phyloP scores from a whole-genome alignment of 2,888 invertebrate genomes.

The Drosophila acutilabella region DNA sequence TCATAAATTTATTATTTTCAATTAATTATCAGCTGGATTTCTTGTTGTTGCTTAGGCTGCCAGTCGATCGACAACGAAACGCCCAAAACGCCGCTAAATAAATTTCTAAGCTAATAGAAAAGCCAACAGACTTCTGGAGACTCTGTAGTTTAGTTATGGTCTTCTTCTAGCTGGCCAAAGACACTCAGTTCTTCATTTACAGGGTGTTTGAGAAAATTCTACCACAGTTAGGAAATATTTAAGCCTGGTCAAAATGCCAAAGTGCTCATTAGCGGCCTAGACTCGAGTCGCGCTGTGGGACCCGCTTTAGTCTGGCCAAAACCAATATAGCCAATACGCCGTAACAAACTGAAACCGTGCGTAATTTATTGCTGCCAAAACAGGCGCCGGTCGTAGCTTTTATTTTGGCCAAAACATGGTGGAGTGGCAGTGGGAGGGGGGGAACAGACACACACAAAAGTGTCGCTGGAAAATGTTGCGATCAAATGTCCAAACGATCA shows the following conservation, averaged over 20 bases:
- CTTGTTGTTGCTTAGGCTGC: conserved; percentile 25
- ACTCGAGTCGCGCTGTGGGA: conserved; percentile 43
- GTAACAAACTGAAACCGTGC: conserved; percentile 48
- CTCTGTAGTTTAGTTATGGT: no score
- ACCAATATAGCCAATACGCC: conserved; percentile 30
- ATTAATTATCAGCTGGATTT: conserved; percentile 66
- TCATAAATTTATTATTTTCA: conserved; percentile 80
- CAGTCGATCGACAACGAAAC: conserved; percentile 60
- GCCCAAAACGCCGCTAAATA: conserved; percentile 76
- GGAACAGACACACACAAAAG: conserved; percentile 60
- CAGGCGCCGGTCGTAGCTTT: conserved; percentile 49
- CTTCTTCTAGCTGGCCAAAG: no score
- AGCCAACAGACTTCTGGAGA: no score
- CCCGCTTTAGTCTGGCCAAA: conserved; percentile 34
- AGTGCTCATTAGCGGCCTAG: conserved; percentile 68
- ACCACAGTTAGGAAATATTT: conserved; percentile 37
- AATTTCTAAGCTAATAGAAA: conserved; percentile 45
- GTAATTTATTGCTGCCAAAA: conserved; percentile 76
- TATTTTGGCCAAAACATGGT: conserved; percentile 32
- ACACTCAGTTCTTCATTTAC: no score
- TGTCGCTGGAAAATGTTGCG: conserved; percentile 64
- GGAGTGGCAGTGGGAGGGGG: not conserved
- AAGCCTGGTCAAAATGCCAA: conserved; percentile 74
- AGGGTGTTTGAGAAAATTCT: conserved; percentile 28
- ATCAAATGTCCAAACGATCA: conserved; percentile 26